A percentile compares a stretch with the other conserved stretches of the same genome.
phyloP scores from a whole-genome alignment of 2,888 invertebrate species.

The Ferdinandea cuprea region DNA sequence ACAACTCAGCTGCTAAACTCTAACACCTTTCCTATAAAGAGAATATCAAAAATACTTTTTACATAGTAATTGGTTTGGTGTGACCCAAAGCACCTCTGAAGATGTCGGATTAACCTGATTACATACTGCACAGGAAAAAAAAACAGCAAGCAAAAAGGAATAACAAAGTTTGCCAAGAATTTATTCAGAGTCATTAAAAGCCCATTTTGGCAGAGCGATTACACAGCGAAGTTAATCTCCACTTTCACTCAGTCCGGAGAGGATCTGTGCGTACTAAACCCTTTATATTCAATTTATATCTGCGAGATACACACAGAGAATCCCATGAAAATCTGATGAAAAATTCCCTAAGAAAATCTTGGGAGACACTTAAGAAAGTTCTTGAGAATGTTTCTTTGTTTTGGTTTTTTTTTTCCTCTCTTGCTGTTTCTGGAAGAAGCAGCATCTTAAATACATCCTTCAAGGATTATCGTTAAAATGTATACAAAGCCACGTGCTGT shows the following conservation, averaged over 20 bases:
- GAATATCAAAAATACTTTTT: too few relatives aligned
- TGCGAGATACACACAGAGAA: conserved; percentile 11
- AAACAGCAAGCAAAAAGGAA: too few relatives aligned
- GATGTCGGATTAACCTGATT: too few relatives aligned
- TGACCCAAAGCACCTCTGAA: too few relatives aligned
- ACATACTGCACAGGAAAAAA: too few relatives aligned
- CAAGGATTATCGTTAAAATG: conserved; percentile 49
- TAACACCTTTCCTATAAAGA: too few relatives aligned
- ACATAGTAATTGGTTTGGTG: too few relatives aligned
- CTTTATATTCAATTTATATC: conserved; percentile 27
- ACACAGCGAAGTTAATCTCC: conserved; percentile 27
- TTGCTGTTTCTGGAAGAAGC: conserved; percentile 7
- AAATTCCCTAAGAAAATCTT: conserved; percentile 18
- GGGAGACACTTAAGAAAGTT: conserved; percentile 21
- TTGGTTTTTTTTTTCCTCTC: background rate
- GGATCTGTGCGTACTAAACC: conserved; percentile 1
- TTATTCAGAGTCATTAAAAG: conserved; percentile 20
- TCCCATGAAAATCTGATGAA: conserved; percentile 25
- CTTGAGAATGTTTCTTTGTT: conserved; percentile 7
- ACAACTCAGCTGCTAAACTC: too few relatives aligned
- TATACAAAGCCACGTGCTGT: conserved; percentile 39
- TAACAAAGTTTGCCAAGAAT: too few relatives aligned
- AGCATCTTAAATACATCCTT: conserved; percentile 37
- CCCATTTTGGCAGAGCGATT: conserved; percentile 26
- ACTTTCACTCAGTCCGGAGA: background rate